Conservation (phyloP, 2,797 vertebrate species). For the Myotis planiceps region DNA sequence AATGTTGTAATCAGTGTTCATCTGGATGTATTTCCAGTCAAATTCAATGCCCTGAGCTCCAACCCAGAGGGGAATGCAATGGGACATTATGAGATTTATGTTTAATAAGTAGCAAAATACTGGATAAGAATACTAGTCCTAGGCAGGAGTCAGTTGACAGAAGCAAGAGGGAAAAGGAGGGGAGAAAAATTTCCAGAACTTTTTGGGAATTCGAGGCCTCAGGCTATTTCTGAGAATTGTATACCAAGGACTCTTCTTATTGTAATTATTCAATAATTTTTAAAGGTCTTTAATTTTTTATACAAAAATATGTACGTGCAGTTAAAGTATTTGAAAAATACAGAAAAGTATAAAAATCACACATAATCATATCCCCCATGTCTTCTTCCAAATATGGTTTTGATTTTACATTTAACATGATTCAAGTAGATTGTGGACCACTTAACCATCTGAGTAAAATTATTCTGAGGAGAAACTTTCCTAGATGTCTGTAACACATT, state of each 20-base stretch:
- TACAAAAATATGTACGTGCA: not conserved
- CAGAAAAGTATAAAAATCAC: not conserved
- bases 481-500: not conserved
- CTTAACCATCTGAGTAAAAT: constrained; percentile 32
- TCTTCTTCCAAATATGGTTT: not conserved
- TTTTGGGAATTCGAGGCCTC: not conserved
- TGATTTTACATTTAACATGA: not conserved
- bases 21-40: constrained; percentile 97
- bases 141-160: not conserved
- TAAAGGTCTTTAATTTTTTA: not conserved
- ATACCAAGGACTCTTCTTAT: not conserved
- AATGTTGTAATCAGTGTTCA: constrained; percentile 97
- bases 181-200: not conserved
- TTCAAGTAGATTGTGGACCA: not conserved
- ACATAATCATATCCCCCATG: not conserved
- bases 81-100: too few species aligned
- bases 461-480: not conserved
- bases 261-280: not conserved
- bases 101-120: not conserved
- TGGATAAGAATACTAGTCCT: not conserved
- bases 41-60: constrained; percentile 96
- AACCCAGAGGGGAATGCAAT: constrained; percentile 94
- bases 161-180: not conserved
- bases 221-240: not conserved
- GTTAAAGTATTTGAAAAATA: not conserved